Evolutionary conservation across 1,140 invertebrate species (phyloP).

Genomic region (Zaprionus inermis): DNA sequence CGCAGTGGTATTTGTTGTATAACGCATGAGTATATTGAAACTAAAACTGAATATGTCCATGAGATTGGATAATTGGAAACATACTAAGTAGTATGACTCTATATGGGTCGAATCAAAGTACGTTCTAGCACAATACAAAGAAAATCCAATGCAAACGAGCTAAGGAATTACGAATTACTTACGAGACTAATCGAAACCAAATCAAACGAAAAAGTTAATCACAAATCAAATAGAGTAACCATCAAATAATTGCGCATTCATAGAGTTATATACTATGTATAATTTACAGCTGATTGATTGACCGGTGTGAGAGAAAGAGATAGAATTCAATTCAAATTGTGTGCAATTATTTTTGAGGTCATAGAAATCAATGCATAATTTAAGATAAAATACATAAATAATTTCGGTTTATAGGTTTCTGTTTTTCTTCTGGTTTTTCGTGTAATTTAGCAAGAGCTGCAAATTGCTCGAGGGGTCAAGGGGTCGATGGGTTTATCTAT

Average conservation of each 20-base stretch:
- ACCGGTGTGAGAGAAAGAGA: neutral
- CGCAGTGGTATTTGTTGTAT: constrained; percentile 8
- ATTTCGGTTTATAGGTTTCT: constrained; percentile 35
- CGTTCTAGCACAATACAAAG: constrained; percentile 53
- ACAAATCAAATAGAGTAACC: constrained; percentile 30
- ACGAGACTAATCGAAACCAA: constrained; percentile 25
- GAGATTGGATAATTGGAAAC: constrained; percentile 22
- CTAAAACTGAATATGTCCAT: constrained; percentile 27
- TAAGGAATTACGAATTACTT: constrained; percentile 67
- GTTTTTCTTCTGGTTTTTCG: constrained; percentile 37
- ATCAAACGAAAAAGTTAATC: constrained; percentile 23
- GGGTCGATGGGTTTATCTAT: constrained; percentile 23
- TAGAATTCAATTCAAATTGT: constrained; percentile 37
- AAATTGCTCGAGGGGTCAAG: constrained; percentile 37
- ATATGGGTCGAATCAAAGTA: constrained; percentile 46
- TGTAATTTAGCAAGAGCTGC: constrained; percentile 70
- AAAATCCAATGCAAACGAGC: constrained; percentile 74
- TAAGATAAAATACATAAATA: constrained; percentile 56
- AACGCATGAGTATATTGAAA: constrained; percentile 27
- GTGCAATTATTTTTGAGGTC: constrained; percentile 65
- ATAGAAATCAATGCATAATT: constrained; percentile 46
- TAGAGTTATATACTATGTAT: constrained; percentile 10
- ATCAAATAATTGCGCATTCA: constrained; percentile 64
- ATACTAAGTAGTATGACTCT: constrained; percentile 14
- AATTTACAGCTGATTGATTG: constrained; percentile 9